Evolutionary conservation across 2,888 invertebrate genomes (phyloP), one percentile per base, ranked within the genome.

Genomic region (Drosophila barbarae): DNA sequence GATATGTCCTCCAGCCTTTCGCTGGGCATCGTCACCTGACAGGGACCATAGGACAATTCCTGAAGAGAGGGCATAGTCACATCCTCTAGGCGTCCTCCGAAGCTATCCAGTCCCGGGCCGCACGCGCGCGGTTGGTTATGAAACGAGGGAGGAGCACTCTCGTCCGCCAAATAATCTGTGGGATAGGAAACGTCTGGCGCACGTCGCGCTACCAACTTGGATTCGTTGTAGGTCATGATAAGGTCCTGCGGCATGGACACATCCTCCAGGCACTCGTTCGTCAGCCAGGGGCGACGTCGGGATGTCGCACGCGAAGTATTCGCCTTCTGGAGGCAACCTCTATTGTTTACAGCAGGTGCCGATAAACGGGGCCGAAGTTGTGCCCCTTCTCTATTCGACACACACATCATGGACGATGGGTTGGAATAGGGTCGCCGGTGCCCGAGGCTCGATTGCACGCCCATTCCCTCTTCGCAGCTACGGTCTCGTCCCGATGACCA

Each of bases 241-340:
- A 30, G 7, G 28, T 41, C 12, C 23, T 8, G 15, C 4, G 74
- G 70, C 65, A 67, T 66, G 7, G 76, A 61, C 10, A 63, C 28
- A 41, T 72, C 12, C 39, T 57, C 56, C 32, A 57, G 39, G 18
- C 55, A 54, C 39, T 57, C 56, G 32, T 53, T 10, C 9, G 54
- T 58, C 54, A 54, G 5, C 30, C 46, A 12, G 12, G 44, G 44
- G 4, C 18, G 0, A 2, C 38, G 30, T 32, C 59, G 58, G 8
- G 32, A 32, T 12, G 15, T 7, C 35, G 54, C 36, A 52, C 60
- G 3, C 53, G 42, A 7, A 51, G 67, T 28, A 46, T 46, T 15
- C 18, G 44, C 35, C 34, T 57, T 53, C 3, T 71, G 55, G 10
- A 70, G 21, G 7, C 53, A 30, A 5, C 64, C 57, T 28, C 26